Conservation (phyloP, 2,888 invertebrate genomes). For the Drosophila birchii region DNA sequence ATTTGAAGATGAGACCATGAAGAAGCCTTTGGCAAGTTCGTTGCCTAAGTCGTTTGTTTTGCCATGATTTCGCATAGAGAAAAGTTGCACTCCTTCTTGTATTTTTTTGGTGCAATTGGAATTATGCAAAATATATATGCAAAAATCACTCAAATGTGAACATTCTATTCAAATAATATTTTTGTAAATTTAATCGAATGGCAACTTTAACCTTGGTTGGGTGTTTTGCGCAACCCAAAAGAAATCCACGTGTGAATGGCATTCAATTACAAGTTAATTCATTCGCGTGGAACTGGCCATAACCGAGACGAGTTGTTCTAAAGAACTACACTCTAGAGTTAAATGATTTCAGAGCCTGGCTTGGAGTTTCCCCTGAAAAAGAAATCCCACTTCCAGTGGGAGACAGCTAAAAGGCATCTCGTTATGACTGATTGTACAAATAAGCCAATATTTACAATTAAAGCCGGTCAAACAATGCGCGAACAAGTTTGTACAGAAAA, state of each 20-base stretch:
- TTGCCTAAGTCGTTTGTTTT: neutral
- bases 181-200: constrained; percentile 2
- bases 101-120: neutral
- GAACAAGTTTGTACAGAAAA: constrained; percentile 27
- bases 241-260: constrained; percentile 21
- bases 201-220: constrained; percentile 8
- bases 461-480: constrained; percentile 39
- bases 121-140: neutral
- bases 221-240: constrained; percentile 17
- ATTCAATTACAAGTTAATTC: constrained; percentile 29
- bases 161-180: neutral
- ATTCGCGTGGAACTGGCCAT: constrained; percentile 19
- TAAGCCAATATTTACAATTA: constrained; percentile 51
- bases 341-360: constrained; percentile 10
- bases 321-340: constrained; percentile 17
- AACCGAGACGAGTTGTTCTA: constrained; percentile 14
- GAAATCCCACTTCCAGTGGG: constrained; percentile 16
- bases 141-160: neutral
- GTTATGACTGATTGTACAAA: constrained; percentile 47
- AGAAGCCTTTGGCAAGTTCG: neutral
- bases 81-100: neutral
- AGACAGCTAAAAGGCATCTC: constrained; percentile 7
- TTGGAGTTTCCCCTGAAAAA: constrained; percentile 26
- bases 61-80: neutral
- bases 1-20: neutral